Conservation (phyloP, 2,888 invertebrate species). For the Euzetes globulus region DNA sequence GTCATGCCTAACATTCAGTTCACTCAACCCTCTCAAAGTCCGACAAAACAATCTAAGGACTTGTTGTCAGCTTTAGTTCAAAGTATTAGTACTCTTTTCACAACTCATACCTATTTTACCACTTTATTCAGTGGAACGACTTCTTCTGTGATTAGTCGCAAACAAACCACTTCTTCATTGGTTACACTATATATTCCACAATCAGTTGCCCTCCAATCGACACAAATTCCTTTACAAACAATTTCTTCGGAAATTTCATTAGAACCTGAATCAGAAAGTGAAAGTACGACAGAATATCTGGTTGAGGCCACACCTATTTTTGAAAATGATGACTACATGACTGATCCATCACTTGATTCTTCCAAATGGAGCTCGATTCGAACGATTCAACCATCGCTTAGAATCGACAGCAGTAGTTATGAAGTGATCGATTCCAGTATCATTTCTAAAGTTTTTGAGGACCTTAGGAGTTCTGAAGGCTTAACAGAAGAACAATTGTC, state of each 20-base stretch:
- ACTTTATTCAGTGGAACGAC: conserved; percentile 43
- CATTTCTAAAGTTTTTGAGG: conserved; percentile 31
- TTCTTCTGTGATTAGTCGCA: conserved; percentile 41
- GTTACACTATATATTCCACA: conserved; percentile 42
- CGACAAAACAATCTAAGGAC: conserved; percentile 32
- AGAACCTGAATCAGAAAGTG: background rate
- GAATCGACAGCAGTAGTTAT: conserved; percentile 29
- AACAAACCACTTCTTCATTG: conserved; percentile 41
- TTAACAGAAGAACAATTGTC: conserved; percentile 31
- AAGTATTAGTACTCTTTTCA: conserved; percentile 41
- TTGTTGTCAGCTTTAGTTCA: conserved; percentile 40
- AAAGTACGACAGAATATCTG: background rate
- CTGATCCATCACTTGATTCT: background rate
- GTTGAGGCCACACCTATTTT: conserved; percentile 17
- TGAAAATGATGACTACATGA: background rate
- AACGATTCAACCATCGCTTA: conserved; percentile 27
- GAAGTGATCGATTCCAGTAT: conserved; percentile 29
- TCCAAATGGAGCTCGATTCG: background rate
- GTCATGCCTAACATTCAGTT: conserved; percentile 44
- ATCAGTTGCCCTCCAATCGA: conserved; percentile 12
- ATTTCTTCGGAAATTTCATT: background rate
- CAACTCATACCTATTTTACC: conserved; percentile 43
- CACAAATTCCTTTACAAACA: background rate
- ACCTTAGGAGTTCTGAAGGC: conserved; percentile 29
- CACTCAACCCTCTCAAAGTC: conserved; percentile 51